These are phyloP conservation scores for Micrastur ruficollis DNA, from an alignment of 2,797 vertebrate genomes.

Conservation along the genomic window DNA sequence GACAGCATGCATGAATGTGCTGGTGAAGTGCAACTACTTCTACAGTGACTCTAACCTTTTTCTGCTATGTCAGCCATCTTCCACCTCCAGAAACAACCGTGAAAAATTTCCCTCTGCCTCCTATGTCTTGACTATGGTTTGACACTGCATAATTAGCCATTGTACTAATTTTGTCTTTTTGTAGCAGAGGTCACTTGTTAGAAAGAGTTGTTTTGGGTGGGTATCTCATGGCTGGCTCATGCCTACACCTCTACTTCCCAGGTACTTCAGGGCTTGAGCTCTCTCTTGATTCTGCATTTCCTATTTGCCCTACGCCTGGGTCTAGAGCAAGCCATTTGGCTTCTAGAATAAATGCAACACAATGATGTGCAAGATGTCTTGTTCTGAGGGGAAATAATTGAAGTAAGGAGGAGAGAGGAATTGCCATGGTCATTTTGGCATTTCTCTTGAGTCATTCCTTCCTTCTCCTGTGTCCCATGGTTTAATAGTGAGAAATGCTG, in stretches of 20 bases:
- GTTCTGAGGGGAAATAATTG: background rate
- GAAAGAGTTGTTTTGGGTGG: background rate
- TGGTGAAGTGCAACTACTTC: background rate
- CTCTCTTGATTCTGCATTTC: background rate
- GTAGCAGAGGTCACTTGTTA: background rate
- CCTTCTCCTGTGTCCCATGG: background rate
- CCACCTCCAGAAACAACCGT: background rate
- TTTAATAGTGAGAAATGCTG: background rate
- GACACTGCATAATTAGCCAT: background rate
- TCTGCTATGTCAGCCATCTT: background rate
- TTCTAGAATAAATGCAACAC: background rate
- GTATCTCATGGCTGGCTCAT: background rate
- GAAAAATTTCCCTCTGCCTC: background rate
- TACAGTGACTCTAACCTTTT: background rate
- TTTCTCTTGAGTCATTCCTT: background rate
- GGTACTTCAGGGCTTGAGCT: background rate
- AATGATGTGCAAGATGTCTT: background rate
- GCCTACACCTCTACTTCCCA: background rate
- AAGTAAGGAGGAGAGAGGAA: background rate
- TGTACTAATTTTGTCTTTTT: background rate
- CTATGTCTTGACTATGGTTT: background rate
- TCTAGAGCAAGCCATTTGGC: background rate
- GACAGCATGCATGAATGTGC: background rate
- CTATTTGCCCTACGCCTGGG: rapidly evolving
- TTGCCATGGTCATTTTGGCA: background rate